Percentiles rank a stretch among this genome's conserved stretches.
These are phyloP conservation scores for Sebastes reedi DNA, from an alignment of 2,797 vertebrate genomes.

Conservation along the genomic window DNA sequence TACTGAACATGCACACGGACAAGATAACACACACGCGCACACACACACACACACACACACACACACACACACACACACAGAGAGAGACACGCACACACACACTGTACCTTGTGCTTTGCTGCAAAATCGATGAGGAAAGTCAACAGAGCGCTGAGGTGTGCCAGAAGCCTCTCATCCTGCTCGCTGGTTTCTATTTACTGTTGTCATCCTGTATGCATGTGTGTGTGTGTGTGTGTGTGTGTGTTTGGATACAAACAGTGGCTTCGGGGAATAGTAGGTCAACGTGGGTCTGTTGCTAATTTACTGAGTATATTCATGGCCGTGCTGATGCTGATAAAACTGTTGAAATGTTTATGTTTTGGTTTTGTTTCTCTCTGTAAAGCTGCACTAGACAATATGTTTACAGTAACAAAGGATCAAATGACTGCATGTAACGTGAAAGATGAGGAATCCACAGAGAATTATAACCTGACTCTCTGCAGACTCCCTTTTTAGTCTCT, in stretches of 20 bases:
- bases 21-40: background rate
- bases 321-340: background rate
- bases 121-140: constrained; percentile 69
- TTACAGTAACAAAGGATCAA: background rate
- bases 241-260: constrained; percentile 12
- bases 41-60: constrained; percentile 6
- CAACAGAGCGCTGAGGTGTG: constrained; percentile 63
- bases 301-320: background rate
- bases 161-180: constrained; percentile 38
- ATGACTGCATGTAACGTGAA: background rate
- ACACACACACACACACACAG: constrained; percentile 7
- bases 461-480: background rate
- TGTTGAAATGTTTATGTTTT: background rate
- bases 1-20: constrained; percentile 10
- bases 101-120: constrained; percentile 41
- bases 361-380: background rate
- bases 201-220: background rate
- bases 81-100: background rate
- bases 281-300: background rate
- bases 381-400: background rate
- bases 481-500: background rate
- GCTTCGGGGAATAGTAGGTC: constrained; percentile 3
- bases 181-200: constrained; percentile 52
- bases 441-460: background rate
- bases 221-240: constrained; percentile 17